Base-by-base conservation (phyloP, 2,113 vertebrate species). In the Catharus minimus region DNA sequence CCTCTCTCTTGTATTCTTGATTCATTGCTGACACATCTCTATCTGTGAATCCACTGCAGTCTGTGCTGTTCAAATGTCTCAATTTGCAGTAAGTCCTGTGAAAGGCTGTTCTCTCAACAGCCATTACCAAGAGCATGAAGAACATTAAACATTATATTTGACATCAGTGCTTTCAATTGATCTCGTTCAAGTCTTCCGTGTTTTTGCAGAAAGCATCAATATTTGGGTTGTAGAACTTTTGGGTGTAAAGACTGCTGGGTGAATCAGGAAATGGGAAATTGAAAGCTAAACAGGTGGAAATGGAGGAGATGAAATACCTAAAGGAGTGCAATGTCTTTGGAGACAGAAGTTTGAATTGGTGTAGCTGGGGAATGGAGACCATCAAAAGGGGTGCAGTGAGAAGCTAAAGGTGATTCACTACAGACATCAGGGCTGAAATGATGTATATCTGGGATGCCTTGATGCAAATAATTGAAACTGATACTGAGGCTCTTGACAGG, bases 331-430 rank as follows among this genome's bases (percentile, higher is more conserved):
- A 58, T 4, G 3, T 55, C 30, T 82, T 55, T 49, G 53, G 65
- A 81, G 73, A 26, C 60, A 36, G 39, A 71, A 56, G 10, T 49
- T 64, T 71, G 38, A 67, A n/a, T 24, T 87, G 39, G 2, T 75
- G 53, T 22, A 13, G 33, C 8, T 57, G 19, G 49, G 46, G 16
- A 72, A 52, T 13, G 27, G 52, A 67, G 46, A 41, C 28, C 22
- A 6, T 12, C 2, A 4, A 68, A 47, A 77, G 21, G 21, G 15
- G 7, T 15, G 22, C 0, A 0, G 19, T 33, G 24, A 60, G 72
- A 83, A 41, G 39, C 12, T 75, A 28, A 74, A 74, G 36, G 17
- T 38, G 9, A 56, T 49, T 73, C 57, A 62, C 46, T 74, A 2
- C 36, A 80, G 56, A 27, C 53, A 44, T 30, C 61, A 38, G 5